Evolutionary conservation across 92 coral and sea anemone genomes (phyloP).

Genomic region (Porites cylindrica): DNA sequence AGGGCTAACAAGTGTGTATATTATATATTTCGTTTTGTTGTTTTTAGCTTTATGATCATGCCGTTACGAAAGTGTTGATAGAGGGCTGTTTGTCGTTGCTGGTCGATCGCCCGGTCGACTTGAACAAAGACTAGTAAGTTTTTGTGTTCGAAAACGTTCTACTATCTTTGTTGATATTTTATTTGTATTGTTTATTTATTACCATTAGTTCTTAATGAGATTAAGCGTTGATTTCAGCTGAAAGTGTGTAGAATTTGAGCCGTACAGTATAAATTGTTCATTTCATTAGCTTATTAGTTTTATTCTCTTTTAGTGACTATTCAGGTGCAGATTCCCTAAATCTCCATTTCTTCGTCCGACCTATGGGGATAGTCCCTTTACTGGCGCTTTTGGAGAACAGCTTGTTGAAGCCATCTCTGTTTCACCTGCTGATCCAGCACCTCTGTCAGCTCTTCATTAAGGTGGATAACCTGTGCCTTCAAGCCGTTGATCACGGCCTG

Average conservation of each 20-base stretch:
- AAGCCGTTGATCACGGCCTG: slow-evolving; percentile 93
- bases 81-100: slow-evolving; percentile 92
- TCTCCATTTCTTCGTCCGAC: slow-evolving; percentile 68
- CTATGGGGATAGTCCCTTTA: slow-evolving; percentile 91
- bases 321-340: slow-evolving; percentile 61
- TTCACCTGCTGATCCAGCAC: slow-evolving; percentile 89
- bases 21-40: neutral
- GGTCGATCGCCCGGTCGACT: slow-evolving; percentile 90
- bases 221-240: neutral
- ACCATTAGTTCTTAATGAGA: neutral
- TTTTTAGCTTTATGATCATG: slow-evolving; percentile 84
- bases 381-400: slow-evolving; percentile 90
- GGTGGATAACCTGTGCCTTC: slow-evolving; percentile 90
- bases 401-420: slow-evolving; percentile 72
- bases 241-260: neutral
- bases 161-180: neutral
- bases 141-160: no score
- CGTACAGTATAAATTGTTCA: neutral
- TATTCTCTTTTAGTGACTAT: slow-evolving; percentile 69
- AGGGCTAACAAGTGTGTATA: no score
- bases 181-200: no score
- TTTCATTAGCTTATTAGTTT: neutral
- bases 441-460: slow-evolving; percentile 82
- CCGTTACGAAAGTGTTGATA: slow-evolving; percentile 82
- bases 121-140: slow-evolving; percentile 89